Percentiles rank a stretch among this genome's conserved stretches.
Evolutionary conservation across 1,140 invertebrate species (phyloP).

Genomic region (Anoplophora glabripennis): DNA sequence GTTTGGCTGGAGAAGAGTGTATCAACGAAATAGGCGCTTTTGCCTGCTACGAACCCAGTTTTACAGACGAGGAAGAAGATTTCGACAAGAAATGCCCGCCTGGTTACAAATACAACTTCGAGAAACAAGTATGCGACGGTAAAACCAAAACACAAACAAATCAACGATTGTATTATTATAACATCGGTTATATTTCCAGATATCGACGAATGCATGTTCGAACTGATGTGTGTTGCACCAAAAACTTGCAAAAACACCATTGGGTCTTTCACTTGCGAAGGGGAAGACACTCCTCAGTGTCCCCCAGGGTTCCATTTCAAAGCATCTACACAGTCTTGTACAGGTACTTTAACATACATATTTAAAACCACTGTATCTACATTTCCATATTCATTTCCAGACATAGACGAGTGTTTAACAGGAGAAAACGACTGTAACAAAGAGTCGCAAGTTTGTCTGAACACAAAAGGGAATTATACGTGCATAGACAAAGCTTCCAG

Average conservation of each 20-base stretch:
- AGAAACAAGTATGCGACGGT: conserved; percentile 68
- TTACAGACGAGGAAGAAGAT: conserved; percentile 23
- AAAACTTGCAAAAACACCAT: conserved; percentile 64
- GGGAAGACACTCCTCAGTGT: conserved; percentile 53
- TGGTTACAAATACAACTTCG: conserved; percentile 62
- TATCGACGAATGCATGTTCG: conserved; percentile 63
- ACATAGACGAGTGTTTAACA: conserved; percentile 72
- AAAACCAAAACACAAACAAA: conserved; percentile 12
- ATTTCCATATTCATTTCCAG: conserved; percentile 51
- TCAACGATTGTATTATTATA: neutral
- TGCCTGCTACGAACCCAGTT: conserved; percentile 29
- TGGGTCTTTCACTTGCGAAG: conserved; percentile 64
- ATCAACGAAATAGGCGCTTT: conserved; percentile 43
- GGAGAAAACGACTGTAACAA: conserved; percentile 60
- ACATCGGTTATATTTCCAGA: conserved; percentile 51
- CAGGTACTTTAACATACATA: conserved; percentile 26
- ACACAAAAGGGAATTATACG: conserved; percentile 65
- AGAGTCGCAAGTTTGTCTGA: conserved; percentile 65
- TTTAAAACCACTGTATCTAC: neutral
- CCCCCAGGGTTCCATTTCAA: conserved; percentile 62
- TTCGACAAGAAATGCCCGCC: conserved; percentile 53
- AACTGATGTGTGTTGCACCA: conserved; percentile 52
- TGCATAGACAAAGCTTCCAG: conserved; percentile 60
- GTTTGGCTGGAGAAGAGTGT: conserved; percentile 45
- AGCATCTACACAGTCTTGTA: conserved; percentile 50